These are phyloP conservation scores for Drosophila siamana DNA, from an alignment of 2,888 invertebrate genomes.

Conservation along the genomic window DNA sequence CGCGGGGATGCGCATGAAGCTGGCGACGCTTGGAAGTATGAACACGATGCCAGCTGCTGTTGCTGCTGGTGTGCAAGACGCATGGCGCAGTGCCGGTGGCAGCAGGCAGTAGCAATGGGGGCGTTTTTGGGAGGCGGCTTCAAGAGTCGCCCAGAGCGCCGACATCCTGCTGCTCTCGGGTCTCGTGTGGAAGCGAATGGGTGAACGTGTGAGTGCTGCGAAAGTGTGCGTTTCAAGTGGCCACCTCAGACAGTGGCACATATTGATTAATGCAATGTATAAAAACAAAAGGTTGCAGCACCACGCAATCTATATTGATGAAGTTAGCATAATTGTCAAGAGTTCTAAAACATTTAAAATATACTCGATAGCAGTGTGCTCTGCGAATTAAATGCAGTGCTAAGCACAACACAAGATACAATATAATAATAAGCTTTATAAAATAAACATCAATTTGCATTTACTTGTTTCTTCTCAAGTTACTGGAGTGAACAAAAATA, in stretches of 20 bases:
- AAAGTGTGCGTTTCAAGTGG: constrained; percentile 52
- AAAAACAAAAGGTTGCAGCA: constrained; percentile 13
- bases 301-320: neutral
- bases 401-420: too few relatives aligned
- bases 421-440: too few relatives aligned
- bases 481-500: too few relatives aligned
- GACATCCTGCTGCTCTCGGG: constrained; percentile 29
- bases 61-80: constrained; percentile 22
- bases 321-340: neutral
- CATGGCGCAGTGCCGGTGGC: constrained; percentile 46
- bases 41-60: constrained; percentile 14
- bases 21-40: neutral
- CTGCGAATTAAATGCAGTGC: too few relatives aligned
- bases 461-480: too few relatives aligned
- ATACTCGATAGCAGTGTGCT: too few relatives aligned
- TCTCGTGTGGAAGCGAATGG: neutral
- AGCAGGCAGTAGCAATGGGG: neutral
- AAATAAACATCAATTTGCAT: too few relatives aligned
- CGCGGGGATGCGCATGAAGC: constrained; percentile 28
- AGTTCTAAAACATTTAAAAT: neutral
- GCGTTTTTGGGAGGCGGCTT: too few relatives aligned
- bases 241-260: constrained; percentile 44
- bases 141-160: constrained; percentile 42
- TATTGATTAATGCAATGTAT: neutral
- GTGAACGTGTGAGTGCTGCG: constrained; percentile 11